phyloP scores from a whole-genome alignment of 2,113 vertebrate species.

The Nesoenas mayeri region DNA sequence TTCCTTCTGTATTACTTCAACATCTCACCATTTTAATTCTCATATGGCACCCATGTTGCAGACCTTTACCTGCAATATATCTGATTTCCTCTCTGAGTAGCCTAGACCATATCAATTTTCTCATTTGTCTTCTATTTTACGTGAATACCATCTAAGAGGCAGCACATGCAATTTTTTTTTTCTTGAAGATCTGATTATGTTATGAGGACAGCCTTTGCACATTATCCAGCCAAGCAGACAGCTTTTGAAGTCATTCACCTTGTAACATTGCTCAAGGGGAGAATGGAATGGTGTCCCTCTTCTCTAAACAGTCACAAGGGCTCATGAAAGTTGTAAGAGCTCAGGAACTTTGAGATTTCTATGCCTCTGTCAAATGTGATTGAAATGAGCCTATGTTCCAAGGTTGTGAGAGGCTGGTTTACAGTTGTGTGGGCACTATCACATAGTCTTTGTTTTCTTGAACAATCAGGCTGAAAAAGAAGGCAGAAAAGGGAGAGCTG shows the following conservation, averaged over 20 bases:
- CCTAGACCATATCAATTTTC: not conserved
- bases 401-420: not conserved
- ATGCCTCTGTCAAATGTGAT: not conserved
- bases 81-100: not conserved
- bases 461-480: not conserved
- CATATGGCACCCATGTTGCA: not conserved
- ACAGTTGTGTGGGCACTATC: not conserved
- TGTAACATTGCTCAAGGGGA: accelerated
- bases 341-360: not conserved
- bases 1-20: not conserved
- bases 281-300: not conserved
- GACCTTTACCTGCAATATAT: not conserved
- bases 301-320: not conserved
- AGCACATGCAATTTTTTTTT: not conserved
- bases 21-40: not conserved
- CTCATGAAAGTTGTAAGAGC: not conserved
- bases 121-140: not conserved
- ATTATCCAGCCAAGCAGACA: not conserved
- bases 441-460: not conserved
- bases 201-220: not conserved
- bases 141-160: not conserved
- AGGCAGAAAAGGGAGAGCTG: not conserved
- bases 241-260: not conserved
- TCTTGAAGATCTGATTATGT: not conserved
- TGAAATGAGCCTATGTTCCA: not conserved